Percentiles rank a stretch among this genome's conserved stretches.
These are phyloP conservation scores for Oxyteleia sp. DNA, from an alignment of 2,888 invertebrate genomes.

Conservation along the genomic window DNA sequence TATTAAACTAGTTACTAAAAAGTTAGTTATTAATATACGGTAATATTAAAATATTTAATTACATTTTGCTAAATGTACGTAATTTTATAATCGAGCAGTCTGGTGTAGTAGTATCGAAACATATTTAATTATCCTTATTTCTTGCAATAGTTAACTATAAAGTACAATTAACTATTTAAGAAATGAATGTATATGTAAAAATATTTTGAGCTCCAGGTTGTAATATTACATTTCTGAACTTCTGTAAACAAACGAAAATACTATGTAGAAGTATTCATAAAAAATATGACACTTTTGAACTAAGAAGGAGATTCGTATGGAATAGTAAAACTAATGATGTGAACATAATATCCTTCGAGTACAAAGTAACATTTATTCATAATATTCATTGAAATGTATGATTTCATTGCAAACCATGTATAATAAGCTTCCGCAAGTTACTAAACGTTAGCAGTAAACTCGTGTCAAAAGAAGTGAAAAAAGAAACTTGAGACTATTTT, in stretches of 20 bases:
- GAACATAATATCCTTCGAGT: neutral
- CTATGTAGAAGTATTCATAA: neutral
- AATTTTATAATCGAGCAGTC: neutral
- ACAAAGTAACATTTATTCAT: no score
- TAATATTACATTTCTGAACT: constrained; percentile 5
- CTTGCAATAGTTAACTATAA: no score
- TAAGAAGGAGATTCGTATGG: neutral
- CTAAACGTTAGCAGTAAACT: no score
- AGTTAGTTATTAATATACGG: neutral
- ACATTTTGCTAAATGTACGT: neutral
- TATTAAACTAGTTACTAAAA: neutral
- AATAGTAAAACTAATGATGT: neutral
- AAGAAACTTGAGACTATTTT: no score
- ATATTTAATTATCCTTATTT: neutral
- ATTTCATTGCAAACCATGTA: no score
- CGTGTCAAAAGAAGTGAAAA: no score
- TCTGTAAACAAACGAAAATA: neutral
- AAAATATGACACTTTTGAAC: constrained; percentile 3
- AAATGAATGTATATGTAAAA: neutral
- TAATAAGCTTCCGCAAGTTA: no score
- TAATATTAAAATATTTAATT: neutral
- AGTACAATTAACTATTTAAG: neutral
- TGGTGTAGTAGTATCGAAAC: neutral
- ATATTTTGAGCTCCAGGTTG: neutral
- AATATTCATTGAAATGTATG: no score